Evolutionary conservation across 1,140 invertebrate species (phyloP).

Genomic region (Carposina sasakii): DNA sequence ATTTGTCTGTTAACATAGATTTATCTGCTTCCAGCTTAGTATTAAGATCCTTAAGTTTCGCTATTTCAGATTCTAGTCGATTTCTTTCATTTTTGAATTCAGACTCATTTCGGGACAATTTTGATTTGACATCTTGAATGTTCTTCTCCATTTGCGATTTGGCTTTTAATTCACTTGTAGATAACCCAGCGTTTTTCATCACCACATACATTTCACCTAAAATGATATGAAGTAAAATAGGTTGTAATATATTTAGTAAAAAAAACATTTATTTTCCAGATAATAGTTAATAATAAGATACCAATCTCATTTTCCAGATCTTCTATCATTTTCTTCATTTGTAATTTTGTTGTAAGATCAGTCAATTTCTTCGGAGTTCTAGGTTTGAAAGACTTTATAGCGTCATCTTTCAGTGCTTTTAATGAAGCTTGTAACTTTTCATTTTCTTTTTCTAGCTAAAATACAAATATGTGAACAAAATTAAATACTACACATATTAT

Average conservation of each 20-base stretch:
- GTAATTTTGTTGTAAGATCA: constrained; percentile 79
- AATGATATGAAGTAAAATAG: not conserved
- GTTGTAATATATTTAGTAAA: not conserved
- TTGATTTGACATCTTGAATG: constrained; percentile 67
- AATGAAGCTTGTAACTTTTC: constrained; percentile 74
- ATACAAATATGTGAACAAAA: constrained; percentile 3
- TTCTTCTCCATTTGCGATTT: constrained; percentile 62
- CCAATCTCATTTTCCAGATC: constrained; percentile 86
- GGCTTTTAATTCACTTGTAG: constrained; percentile 65
- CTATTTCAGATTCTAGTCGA: constrained; percentile 70
- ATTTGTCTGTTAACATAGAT: constrained; percentile 64
- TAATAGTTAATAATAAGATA: constrained; percentile 36
- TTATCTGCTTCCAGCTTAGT: constrained; percentile 65
- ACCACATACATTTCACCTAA: constrained; percentile 77
- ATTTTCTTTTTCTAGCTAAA: constrained; percentile 75
- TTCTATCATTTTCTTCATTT: constrained; percentile 84
- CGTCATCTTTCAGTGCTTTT: constrained; percentile 76
- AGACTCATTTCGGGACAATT: constrained; percentile 63
- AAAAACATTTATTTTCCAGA: not conserved
- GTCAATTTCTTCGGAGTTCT: constrained; percentile 79
- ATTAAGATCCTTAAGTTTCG: constrained; percentile 64
- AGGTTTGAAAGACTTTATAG: constrained; percentile 76
- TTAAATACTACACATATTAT: not conserved
- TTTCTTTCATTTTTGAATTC: constrained; percentile 71
- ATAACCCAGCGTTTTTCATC: constrained; percentile 75